Conservation (phyloP, 2,888 invertebrate genomes). For the Agriopis marginaria region DNA sequence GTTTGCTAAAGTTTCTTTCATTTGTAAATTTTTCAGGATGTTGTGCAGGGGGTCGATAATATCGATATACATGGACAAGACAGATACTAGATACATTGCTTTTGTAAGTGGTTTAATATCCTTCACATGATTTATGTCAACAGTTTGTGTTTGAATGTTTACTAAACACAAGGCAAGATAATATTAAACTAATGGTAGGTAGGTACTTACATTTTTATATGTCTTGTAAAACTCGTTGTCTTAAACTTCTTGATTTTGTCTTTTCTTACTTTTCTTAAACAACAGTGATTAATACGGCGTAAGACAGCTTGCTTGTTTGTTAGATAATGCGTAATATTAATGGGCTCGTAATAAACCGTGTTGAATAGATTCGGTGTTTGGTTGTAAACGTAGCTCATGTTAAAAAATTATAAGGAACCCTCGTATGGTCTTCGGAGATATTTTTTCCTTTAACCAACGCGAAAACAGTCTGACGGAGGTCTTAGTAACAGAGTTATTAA, state of each 20-base stretch:
- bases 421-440: slow-evolving; percentile 35
- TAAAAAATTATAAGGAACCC: slow-evolving; percentile 52
- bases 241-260: slow-evolving; percentile 76
- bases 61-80: too few relatives aligned
- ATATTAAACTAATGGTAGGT: neutral
- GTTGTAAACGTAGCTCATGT: slow-evolving; percentile 72
- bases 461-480: slow-evolving; percentile 54
- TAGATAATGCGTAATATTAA: slow-evolving; percentile 47
- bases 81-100: neutral
- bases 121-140: too few relatives aligned
- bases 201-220: slow-evolving; percentile 77
- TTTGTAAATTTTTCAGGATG: too few relatives aligned
- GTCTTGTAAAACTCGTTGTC: slow-evolving; percentile 68
- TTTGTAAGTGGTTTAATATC: too few relatives aligned
- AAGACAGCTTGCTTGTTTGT: slow-evolving; percentile 60
- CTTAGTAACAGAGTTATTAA: slow-evolving; percentile 64
- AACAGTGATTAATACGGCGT: slow-evolving; percentile 63
- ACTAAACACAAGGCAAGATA: neutral
- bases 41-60: too few relatives aligned
- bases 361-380: slow-evolving; percentile 59
- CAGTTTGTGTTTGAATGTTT: neutral
- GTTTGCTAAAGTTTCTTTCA: too few relatives aligned
- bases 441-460: slow-evolving; percentile 36
- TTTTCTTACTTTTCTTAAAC: slow-evolving; percentile 73
- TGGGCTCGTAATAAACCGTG: slow-evolving; percentile 57